Base-by-base conservation (phyloP, 2,888 invertebrate species). In the Sycophila texana region DNA sequence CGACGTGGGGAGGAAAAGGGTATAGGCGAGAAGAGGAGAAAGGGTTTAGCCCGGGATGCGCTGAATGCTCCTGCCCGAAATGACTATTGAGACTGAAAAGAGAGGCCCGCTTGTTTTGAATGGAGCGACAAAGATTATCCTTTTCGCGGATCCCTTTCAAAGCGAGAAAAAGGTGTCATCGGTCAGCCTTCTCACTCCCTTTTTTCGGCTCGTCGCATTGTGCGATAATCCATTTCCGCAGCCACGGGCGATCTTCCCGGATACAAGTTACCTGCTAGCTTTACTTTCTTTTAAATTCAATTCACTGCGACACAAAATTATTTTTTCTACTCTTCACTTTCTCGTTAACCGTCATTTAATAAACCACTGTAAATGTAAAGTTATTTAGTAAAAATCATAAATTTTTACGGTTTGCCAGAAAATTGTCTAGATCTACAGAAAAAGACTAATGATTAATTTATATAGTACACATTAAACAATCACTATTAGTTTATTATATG, bases 171-270 rank as follows among this genome's bases (percentile, higher is more conserved):
- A 22, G 60, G 68, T 68, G 75, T 75, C 60, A 75, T 75, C 68
- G 51, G 61, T 7, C 30, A 14, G 61, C 14, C 7, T 18, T 20
- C 18, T 26, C 68, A 4, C 18, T 18, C 57, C 18, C 51, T 61
- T 68, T 68, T 75, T 75, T 75, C 68, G 68, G 68, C 61, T 30
- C 60, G 18, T 16, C 16, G 26, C 47, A 60, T 75, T 75, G 61
- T 75, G 57, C 20, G 74, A 71, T 75, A 79, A 79, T 79, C 79
- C 79, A 79, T 75, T 79, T 75, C 75, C 79, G 70, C 70, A 63
- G 55, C 4, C 4, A 3, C 10, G 16, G 0, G 0, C 71, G 51
- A 77, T 72, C 72, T 73, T 67, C 72, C 60, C 47, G 22, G 58
- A 49, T 57, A 58, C 51, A 49, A 72, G 51, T 66, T 72, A 60